These are phyloP conservation scores for Patella caerulea DNA, from an alignment of 2,888 invertebrate species.

Conservation along the genomic window DNA sequence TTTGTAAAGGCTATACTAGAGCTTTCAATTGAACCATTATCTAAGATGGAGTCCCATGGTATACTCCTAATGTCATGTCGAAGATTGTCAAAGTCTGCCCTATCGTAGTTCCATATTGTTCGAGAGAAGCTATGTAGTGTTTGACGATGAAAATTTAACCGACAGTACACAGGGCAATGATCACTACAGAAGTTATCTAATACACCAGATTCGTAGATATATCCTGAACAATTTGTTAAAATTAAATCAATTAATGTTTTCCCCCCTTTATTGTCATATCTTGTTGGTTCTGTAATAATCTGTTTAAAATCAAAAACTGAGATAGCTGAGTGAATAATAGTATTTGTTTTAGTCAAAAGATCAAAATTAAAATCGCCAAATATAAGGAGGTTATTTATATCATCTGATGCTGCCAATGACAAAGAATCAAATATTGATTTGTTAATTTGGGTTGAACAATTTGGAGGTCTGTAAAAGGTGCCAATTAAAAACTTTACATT, in stretches of 20 bases:
- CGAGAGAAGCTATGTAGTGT: background rate
- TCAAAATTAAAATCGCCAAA: background rate
- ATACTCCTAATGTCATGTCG: background rate
- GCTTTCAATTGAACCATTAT: background rate
- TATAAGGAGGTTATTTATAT: background rate
- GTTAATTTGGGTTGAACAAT: background rate
- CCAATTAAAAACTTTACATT: background rate
- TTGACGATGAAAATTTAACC: background rate
- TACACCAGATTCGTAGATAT: background rate
- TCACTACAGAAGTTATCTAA: slow-evolving; percentile 4
- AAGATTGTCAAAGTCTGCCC: background rate
- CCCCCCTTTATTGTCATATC: background rate
- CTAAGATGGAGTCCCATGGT: background rate
- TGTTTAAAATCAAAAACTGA: background rate
- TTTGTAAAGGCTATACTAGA: background rate
- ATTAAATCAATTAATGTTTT: too few relatives aligned
- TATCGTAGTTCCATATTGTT: background rate
- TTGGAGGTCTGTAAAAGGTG: background rate
- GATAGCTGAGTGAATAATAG: background rate
- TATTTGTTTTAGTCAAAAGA: background rate
- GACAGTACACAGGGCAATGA: slow-evolving; percentile 5
- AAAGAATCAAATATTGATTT: background rate
- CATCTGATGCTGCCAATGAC: background rate
- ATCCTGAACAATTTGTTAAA: background rate
- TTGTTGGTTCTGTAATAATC: background rate